Evolutionary conservation across 92 coral and sea anemone species (phyloP).

Genomic region (Parazoanthus atlanticus): DNA sequence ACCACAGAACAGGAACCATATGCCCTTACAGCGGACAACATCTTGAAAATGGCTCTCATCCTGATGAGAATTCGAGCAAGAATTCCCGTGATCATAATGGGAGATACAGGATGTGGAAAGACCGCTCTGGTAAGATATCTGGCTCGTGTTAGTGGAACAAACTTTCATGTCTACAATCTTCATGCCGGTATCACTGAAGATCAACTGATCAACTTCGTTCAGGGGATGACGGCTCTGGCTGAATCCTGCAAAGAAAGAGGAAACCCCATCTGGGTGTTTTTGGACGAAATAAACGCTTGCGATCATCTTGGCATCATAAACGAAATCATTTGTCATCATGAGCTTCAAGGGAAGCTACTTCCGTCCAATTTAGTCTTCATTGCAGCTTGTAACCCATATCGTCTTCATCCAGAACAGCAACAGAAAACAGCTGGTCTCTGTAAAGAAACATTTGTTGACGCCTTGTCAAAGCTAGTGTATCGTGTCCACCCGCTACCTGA

Average conservation of each 20-base stretch:
- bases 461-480: conserved; percentile 81
- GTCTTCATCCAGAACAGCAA: conserved; percentile 69
- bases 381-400: conserved; percentile 95
- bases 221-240: conserved; percentile 54
- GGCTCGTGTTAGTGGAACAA: conserved; percentile 67
- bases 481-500: conserved; percentile 96
- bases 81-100: conserved; percentile 88
- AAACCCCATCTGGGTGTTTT: conserved; percentile 76
- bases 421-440: conserved; percentile 83
- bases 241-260: conserved; percentile 2
- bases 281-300: conserved; percentile 93
- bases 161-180: conserved; percentile 68
- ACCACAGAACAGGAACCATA: conserved; percentile 12
- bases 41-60: conserved; percentile 86
- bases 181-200: conserved; percentile 89
- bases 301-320: conserved; percentile 85
- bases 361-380: conserved; percentile 73
- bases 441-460: conserved; percentile 73
- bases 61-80: conserved; percentile 79
- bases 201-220: conserved; percentile 58
- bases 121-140: conserved; percentile 84
- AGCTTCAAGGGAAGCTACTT: conserved; percentile 64
- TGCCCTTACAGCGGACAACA: conserved; percentile 86
- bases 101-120: conserved; percentile 96
- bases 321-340: conserved; percentile 83